Conservation (phyloP, 2,113 vertebrate species). For the Leucosticte australis region DNA sequence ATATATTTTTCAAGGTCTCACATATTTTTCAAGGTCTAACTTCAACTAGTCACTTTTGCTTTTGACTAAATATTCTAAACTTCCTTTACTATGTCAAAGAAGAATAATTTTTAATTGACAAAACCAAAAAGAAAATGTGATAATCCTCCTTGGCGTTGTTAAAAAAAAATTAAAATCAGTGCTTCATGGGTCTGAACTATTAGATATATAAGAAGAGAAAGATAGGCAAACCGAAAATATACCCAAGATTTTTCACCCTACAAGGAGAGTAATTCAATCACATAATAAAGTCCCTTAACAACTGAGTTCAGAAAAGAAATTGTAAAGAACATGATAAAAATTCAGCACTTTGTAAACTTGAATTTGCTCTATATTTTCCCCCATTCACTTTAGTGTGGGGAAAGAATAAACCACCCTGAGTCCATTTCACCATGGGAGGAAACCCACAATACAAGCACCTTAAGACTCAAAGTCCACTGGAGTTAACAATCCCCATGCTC, state of each 20-base stretch:
- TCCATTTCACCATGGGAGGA: background rate
- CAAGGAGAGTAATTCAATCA: background rate
- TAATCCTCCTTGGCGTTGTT: background rate
- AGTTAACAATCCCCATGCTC: accelerated
- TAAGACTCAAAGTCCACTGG: background rate
- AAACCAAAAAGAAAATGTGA: background rate
- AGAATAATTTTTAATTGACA: background rate
- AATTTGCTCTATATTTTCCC: background rate
- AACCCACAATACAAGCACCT: accelerated
- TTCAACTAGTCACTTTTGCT: background rate
- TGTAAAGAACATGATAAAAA: background rate
- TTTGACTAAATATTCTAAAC: background rate
- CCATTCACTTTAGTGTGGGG: accelerated
- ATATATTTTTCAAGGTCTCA: background rate
- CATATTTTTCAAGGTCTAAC: background rate
- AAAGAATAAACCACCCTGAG: background rate
- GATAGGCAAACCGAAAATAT: background rate
- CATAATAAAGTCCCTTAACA: background rate
- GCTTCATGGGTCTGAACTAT: background rate
- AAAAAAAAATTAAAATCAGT: background rate
- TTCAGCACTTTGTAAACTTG: background rate
- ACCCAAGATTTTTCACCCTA: background rate
- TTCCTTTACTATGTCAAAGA: background rate
- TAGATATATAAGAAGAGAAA: background rate
- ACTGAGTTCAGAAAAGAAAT: background rate